phyloP scores from a whole-genome alignment of 53 echinoderm and acorn worm genomes.

The Patiria pectinifera region DNA sequence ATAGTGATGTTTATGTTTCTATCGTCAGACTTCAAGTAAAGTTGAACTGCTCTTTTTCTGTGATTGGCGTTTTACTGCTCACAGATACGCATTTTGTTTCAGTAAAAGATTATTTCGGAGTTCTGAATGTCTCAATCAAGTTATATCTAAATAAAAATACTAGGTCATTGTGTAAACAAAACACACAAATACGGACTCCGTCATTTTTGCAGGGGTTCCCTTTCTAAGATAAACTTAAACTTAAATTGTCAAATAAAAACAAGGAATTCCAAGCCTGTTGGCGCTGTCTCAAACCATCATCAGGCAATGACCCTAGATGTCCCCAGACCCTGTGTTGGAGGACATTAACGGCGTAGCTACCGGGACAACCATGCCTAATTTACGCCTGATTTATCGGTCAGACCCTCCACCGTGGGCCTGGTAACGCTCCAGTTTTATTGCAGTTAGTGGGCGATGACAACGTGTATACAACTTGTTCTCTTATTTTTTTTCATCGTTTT shows the following conservation, averaged over 20 bases:
- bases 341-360: constrained; percentile 1
- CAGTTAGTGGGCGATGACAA: constrained; percentile 51
- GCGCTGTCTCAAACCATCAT: neutral
- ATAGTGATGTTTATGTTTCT: too few relatives aligned
- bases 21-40: too few relatives aligned
- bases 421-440: constrained; percentile 53
- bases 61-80: too few relatives aligned
- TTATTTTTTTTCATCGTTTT: neutral
- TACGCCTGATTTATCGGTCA: constrained; percentile 52
- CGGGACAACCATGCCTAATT: constrained; percentile 49
- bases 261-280: neutral
- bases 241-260: neutral
- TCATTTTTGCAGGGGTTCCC: too few relatives aligned
- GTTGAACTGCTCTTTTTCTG: too few relatives aligned
- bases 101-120: too few relatives aligned
- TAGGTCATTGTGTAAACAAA: too few relatives aligned
- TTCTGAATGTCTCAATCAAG: too few relatives aligned
- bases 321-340: neutral
- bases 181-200: too few relatives aligned
- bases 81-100: too few relatives aligned
- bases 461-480: constrained; percentile 63
- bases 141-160: too few relatives aligned
- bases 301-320: constrained; percentile 27
- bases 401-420: constrained; percentile 55
- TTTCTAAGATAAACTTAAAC: neutral